phyloP scores from a whole-genome alignment of 1,140 invertebrate genomes.

The Harpegnathos saltator region DNA sequence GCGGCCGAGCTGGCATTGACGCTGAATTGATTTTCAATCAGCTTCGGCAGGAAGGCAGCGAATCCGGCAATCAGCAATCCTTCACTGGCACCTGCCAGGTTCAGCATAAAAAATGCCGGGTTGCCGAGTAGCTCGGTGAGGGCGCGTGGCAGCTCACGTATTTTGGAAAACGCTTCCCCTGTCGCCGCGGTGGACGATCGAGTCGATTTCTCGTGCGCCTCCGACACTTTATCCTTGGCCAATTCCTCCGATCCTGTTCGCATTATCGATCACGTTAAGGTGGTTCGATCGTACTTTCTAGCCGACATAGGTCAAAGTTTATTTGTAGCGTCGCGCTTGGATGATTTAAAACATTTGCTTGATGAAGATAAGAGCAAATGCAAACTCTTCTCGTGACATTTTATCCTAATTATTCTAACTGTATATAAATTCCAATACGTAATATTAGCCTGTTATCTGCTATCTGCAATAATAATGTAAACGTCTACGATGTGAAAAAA shows the following conservation, averaged over 20 bases:
- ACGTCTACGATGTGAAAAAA: no score
- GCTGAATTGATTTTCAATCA: constrained; percentile 94
- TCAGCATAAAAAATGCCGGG: constrained; percentile 93
- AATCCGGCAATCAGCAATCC: constrained; percentile 92
- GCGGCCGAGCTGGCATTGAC: constrained; percentile 91
- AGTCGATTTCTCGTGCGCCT: constrained; percentile 87
- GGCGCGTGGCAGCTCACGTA: constrained; percentile 89
- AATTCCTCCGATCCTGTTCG: constrained; percentile 88
- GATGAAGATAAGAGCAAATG: no score
- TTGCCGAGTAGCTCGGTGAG: constrained; percentile 89
- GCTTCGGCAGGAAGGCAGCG: constrained; percentile 93
- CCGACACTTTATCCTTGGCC: constrained; percentile 89
- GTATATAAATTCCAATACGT: no score
- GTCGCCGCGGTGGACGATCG: constrained; percentile 76
- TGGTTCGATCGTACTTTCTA: not conserved
- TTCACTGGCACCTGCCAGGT: constrained; percentile 92
- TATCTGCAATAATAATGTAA: no score
- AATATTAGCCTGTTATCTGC: no score
- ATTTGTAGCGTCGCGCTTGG: no score
- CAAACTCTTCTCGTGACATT: no score
- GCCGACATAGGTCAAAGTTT: not conserved
- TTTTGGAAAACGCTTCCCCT: constrained; percentile 87
- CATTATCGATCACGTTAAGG: not conserved
- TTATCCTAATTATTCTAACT: no score
- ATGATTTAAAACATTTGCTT: no score